Evolutionary conservation across 1,140 invertebrate genomes (phyloP), one percentile per base, ranked within the genome.

Genomic region (Papilio polytes): DNA sequence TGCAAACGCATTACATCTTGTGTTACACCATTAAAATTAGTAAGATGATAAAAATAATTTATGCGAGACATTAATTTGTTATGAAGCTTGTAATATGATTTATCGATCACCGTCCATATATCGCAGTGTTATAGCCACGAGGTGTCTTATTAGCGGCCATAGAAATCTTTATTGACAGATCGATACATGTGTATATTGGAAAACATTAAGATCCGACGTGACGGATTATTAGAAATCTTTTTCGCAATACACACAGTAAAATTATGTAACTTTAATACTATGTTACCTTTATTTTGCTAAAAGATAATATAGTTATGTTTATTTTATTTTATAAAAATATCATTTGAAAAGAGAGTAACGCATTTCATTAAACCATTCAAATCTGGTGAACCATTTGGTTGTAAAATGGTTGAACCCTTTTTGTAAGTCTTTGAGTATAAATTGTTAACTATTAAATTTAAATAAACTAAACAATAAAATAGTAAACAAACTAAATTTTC

Each of bases 141-240:
- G 83, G 80, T 51, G 70, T 80, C 85, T 85, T 84, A 84, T 85
- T 84, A 86, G 81, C 66, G 82, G 81, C 77, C 31, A 83, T 83
- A 83, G 86, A 85, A 83, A 78, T 82, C 82, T 87, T 85, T 86
- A 88, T 85, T 85, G 81, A 82, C 83, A 80, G 82, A 66, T 26
- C 31, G 46, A 13, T 63, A 83, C 81, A n/a, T 72, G 74, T 77
- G 51, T 79, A 66, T 81, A 85, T 84, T 86, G 81, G 85, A 85
- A 88, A 85, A 81, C 80, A 66, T 56, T 73, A 83, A 26, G 80
- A 51, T 76, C 78, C 48, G 63, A 74, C 78, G 73, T 84, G 83
- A 83, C 80, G 82, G 84, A 83, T 84, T 80, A 81, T 85, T 85
- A 86, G 85, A 88, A 87, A 87, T 86, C 83, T 85, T 87, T 85